A percentile compares a stretch with the other conserved stretches of the same genome.
Conservation (phyloP, 2,888 invertebrate genomes). For the Physocephala rufipes region DNA sequence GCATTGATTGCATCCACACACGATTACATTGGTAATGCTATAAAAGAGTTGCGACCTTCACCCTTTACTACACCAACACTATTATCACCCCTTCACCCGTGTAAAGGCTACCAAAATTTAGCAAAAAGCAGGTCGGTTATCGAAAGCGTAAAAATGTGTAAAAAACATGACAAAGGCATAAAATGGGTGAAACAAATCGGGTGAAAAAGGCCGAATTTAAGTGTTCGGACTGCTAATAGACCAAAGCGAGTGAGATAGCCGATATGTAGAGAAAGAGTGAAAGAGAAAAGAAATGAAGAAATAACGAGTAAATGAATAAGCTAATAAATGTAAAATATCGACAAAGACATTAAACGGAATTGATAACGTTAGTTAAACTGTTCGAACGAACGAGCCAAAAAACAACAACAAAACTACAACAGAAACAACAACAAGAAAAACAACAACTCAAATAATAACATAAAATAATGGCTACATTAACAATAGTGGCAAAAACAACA, state of each 20-base stretch:
- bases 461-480: not conserved
- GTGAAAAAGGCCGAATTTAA: not conserved
- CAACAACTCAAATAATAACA: conserved; percentile 2
- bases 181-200: not conserved
- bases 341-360: conserved; percentile 27
- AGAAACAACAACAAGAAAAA: conserved; percentile 5
- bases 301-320: no score
- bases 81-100: not conserved
- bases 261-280: no score
- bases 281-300: no score
- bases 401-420: conserved; percentile 1
- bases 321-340: conserved; percentile 21
- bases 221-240: not conserved
- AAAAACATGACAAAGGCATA: conserved; percentile 4
- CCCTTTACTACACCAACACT: no score
- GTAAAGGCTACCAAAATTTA: not conserved
- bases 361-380: conserved; percentile 34
- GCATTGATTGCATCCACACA: no score
- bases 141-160: conserved; percentile 14
- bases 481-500: not conserved
- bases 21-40: no score
- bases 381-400: conserved; percentile 10
- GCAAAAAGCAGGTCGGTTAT: not conserved
- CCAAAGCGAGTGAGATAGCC: not conserved
- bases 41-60: no score